Evolutionary conservation across 2,888 invertebrate species (phyloP).

Genomic region (Andrena flavipes): DNA sequence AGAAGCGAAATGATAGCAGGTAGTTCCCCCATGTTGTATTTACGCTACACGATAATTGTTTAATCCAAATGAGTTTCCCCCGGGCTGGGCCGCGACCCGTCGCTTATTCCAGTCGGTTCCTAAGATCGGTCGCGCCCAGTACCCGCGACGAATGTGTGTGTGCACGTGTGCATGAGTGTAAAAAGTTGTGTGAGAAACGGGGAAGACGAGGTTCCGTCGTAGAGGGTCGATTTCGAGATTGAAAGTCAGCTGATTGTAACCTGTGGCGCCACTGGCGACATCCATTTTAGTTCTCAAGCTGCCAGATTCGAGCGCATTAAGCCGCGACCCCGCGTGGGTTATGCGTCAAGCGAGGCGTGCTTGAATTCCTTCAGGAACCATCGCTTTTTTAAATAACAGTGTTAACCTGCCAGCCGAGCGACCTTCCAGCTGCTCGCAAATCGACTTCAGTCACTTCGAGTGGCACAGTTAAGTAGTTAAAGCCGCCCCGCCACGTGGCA

Average conservation of each 20-base stretch:
- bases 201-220: constrained; percentile 5
- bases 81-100: constrained; percentile 50
- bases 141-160: constrained; percentile 21
- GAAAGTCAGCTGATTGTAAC: neutral
- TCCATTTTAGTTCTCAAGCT: neutral
- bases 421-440: too few relatives aligned
- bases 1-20: constrained; percentile 25
- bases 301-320: neutral
- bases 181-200: constrained; percentile 24
- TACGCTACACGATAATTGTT: constrained; percentile 44
- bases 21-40: constrained; percentile 50
- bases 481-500: too few relatives aligned
- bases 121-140: constrained; percentile 70
- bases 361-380: too few relatives aligned
- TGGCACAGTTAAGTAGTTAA: too few relatives aligned
- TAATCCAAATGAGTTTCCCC: constrained; percentile 60
- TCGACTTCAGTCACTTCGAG: too few relatives aligned
- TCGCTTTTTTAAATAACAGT: too few relatives aligned
- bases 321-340: neutral
- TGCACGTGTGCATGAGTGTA: constrained; percentile 14
- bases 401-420: too few relatives aligned
- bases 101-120: constrained; percentile 79
- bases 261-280: neutral
- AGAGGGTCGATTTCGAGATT: constrained; percentile 6
- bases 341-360: neutral